Conservation (phyloP, 2,113 vertebrate species). For the Leuciscus idus region DNA sequence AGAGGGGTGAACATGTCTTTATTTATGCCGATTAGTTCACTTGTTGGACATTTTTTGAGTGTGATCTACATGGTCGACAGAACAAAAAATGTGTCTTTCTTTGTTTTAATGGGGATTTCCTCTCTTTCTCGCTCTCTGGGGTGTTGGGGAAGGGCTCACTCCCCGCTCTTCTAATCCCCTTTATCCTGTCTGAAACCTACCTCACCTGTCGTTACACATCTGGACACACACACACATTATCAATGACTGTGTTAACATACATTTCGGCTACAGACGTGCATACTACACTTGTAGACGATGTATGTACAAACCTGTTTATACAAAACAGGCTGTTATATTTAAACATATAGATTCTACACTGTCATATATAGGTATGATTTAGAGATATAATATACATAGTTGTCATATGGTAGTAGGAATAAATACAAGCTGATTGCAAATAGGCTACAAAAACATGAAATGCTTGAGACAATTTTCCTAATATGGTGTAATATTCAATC, state of each 20-base stretch:
- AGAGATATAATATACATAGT: not conserved
- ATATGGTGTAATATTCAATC: slow-evolving; percentile 20
- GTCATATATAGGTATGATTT: not conserved
- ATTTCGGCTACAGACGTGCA: slow-evolving; percentile 14
- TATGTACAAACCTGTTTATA: slow-evolving; percentile 7
- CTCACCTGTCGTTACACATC: slow-evolving; percentile 53
- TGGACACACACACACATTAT: slow-evolving; percentile 32
- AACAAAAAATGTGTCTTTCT: slow-evolving; percentile 11
- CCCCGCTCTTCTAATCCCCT: slow-evolving; percentile 48
- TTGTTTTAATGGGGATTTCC: not conserved
- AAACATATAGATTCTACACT: not conserved
- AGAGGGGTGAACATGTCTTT: not conserved
- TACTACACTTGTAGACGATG: not conserved
- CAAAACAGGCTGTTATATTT: not conserved
- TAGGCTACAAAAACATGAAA: not conserved
- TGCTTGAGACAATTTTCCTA: not conserved
- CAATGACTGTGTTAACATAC: not conserved
- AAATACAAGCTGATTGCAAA: not conserved
- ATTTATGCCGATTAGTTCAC: not conserved
- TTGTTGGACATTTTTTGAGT: not conserved
- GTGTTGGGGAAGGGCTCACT: slow-evolving; percentile 10
- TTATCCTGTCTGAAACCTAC: slow-evolving; percentile 57
- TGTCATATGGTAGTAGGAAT: not conserved
- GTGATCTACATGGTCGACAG: not conserved
- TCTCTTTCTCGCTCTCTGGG: slow-evolving; percentile 26